Percentiles rank a stretch among this genome's conserved stretches.
phyloP scores from a whole-genome alignment of 2,113 vertebrate genomes.

The Phrynosoma platyrhinos region DNA sequence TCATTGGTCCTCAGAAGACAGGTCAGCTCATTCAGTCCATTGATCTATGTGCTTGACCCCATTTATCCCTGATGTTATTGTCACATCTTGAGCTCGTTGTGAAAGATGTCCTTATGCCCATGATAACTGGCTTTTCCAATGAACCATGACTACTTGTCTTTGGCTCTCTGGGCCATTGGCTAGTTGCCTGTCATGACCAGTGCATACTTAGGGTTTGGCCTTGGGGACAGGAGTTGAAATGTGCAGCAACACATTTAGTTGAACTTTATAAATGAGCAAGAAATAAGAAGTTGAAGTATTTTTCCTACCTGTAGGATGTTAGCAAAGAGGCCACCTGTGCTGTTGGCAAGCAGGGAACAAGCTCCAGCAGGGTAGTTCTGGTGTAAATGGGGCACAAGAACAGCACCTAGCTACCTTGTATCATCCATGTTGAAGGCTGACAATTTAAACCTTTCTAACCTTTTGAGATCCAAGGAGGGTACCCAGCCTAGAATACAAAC shows the following conservation, averaged over 20 bases:
- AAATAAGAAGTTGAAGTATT: no score
- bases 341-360: background rate
- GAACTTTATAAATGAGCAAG: no score
- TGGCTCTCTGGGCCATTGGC: background rate
- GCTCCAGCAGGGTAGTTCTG: background rate
- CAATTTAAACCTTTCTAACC: background rate
- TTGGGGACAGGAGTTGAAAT: background rate
- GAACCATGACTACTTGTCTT: background rate
- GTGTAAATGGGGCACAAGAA: background rate
- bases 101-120: background rate
- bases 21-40: conserved; percentile 73
- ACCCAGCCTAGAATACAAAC: background rate
- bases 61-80: background rate
- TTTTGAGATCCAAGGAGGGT: background rate
- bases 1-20: conserved; percentile 97
- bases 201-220: background rate
- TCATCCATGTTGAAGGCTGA: background rate
- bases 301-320: background rate
- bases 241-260: no score
- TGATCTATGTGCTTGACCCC: conserved; percentile 3
- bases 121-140: background rate
- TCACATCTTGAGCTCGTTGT: background rate
- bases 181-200: background rate
- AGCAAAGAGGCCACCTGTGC: background rate
- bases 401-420: background rate